Evolutionary conservation across 2,797 vertebrate genomes (phyloP), one percentile per base, ranked within the genome.

Genomic region (Brachymystax lenok): DNA sequence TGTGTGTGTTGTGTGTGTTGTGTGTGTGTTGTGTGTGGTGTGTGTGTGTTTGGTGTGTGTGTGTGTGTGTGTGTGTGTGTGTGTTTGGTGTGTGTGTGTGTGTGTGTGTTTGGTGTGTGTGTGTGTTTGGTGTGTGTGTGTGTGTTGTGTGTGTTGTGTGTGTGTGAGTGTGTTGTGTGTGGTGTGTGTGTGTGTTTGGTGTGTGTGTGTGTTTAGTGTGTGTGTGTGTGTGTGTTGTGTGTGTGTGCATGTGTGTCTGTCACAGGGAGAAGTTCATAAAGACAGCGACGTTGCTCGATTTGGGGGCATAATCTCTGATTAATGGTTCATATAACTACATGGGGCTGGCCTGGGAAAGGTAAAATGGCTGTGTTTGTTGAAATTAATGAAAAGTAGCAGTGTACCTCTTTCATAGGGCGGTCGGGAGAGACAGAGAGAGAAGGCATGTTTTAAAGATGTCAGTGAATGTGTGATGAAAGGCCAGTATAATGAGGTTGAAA

Each of bases 381-480:
- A 90, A 84, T 87, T 88, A 90, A 92, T 92, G 83, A 71, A 81
- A 85, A 88, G 87, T 63, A 90, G 87, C 89, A 89, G 51, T 46
- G 17, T 56, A 54, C 28, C 10, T 19, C 77, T 64, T 69, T 64
- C 67, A 2, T 71, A 17, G 63, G 67, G 67, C 17, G 46, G 69
- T 64, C 28, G 67, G 30, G 51, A 70, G 59, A 51, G 51, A 33
- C 17, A 71, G 50, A 30, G 80, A 69, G 71, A 51, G 81, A 79
- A 74, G 77, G 74, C 82, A 82, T 89, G 92, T 91, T 93, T 91
- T 85, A 91, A 92, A 92, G 89, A 91, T 93, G 91, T 92, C 90
- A 85, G 86, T 0, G 50, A 77, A 50, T 35, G 77, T 30, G 79
- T 91, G 93, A 93, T 94, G 91, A 93, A 93, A 94, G 93, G 72